Evolutionary conservation across 2,888 invertebrate genomes (phyloP).

Genomic region (Aspidiotus destructor): DNA sequence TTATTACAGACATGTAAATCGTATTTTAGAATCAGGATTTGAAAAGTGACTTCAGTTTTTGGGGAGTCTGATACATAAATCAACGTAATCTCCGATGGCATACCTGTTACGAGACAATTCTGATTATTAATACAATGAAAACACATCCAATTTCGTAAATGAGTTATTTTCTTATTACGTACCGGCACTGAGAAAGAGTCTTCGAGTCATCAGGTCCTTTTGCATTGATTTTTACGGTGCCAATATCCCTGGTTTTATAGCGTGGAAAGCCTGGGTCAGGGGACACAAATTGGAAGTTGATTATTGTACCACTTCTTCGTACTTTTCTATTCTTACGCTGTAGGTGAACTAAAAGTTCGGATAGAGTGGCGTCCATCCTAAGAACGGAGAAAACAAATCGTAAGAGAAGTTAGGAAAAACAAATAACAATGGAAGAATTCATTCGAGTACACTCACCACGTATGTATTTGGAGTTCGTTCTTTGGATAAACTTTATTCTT

Average conservation of each 20-base stretch:
- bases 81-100: slow-evolving; percentile 18
- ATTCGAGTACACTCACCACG: slow-evolving; percentile 7
- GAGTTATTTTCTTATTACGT: neutral
- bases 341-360: slow-evolving; percentile 16
- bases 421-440: neutral
- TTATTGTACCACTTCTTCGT: slow-evolving; percentile 17
- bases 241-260: slow-evolving; percentile 17
- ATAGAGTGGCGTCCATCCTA: slow-evolving; percentile 28
- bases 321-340: slow-evolving; percentile 25
- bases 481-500: slow-evolving; percentile 25
- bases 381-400: neutral
- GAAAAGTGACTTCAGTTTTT: neutral
- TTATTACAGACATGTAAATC: no score
- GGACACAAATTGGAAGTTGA: slow-evolving; percentile 20
- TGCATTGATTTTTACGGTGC: slow-evolving; percentile 17
- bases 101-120: neutral
- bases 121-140: neutral
- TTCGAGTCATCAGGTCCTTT: slow-evolving; percentile 30
- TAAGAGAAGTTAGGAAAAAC: neutral
- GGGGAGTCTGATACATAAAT: slow-evolving; percentile 22
- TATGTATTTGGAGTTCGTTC: slow-evolving; percentile 24
- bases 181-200: slow-evolving; percentile 26
- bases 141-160: neutral
- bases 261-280: slow-evolving; percentile 23
- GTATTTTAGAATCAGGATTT: no score